Conservation (phyloP, 2,113 vertebrate species). For the Psammodynastes pulverulentus region DNA sequence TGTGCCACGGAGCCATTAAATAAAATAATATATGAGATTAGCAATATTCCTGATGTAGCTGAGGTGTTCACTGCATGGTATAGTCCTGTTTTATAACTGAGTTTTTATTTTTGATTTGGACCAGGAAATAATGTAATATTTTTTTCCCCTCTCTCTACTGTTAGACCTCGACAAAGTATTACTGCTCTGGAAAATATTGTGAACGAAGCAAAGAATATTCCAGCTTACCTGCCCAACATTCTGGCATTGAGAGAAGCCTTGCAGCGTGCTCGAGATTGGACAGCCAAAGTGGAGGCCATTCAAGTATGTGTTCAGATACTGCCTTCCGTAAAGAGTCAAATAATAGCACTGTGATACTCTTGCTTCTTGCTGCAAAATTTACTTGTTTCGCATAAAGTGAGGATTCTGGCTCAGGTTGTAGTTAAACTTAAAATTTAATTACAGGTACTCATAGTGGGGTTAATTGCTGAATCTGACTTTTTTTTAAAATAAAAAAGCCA, state of each 20-base stretch:
- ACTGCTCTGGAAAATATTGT: constrained; percentile 90
- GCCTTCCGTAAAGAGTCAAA: background rate
- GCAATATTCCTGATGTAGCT: background rate
- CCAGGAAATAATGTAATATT: constrained; percentile 12
- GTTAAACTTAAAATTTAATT: background rate
- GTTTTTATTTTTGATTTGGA: background rate
- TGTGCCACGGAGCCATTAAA: background rate
- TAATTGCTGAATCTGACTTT: background rate
- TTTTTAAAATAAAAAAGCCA: background rate
- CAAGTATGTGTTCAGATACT: constrained; percentile 75
- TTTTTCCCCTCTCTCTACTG: constrained; percentile 14
- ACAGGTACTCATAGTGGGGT: too few relatives aligned
- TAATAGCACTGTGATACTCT: background rate
- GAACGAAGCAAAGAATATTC: constrained; percentile 92
- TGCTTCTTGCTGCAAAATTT: background rate
- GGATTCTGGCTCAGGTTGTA: background rate
- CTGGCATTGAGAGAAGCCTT: constrained; percentile 90
- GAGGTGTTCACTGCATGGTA: background rate
- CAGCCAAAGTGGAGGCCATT: constrained; percentile 89
- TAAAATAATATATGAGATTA: background rate
- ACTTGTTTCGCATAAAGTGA: background rate
- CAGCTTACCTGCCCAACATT: constrained; percentile 93
- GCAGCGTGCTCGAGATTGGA: constrained; percentile 95
- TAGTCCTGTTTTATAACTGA: background rate
- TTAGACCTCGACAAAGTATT: constrained; percentile 91